Percentiles rank a stretch among this genome's conserved stretches.
Conservation (phyloP, 53 echinoderm and acorn worm genomes). For the Stichopus horrens region DNA sequence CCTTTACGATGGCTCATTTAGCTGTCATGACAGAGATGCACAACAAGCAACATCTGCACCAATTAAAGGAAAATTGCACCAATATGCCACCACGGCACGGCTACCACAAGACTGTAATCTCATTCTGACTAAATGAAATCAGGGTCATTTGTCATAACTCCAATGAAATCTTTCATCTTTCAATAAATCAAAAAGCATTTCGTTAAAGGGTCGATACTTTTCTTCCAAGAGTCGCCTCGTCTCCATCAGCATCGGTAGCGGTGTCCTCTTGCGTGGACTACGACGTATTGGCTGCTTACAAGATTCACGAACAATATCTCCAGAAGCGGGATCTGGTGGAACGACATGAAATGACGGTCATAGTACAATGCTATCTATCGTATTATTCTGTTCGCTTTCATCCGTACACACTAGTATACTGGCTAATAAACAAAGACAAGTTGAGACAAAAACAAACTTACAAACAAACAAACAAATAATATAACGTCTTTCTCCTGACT, state of each 20-base stretch:
- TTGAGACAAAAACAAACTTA: too few relatives aligned
- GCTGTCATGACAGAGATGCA: too few relatives aligned
- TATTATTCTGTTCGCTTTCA: too few relatives aligned
- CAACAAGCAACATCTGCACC: too few relatives aligned
- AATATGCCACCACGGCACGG: too few relatives aligned
- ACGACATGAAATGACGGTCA: background rate
- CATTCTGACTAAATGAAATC: background rate
- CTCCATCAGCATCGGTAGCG: background rate
- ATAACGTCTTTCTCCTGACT: too few relatives aligned
- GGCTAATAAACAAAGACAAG: background rate
- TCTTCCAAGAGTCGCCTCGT: background rate
- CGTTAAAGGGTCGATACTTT: conserved; percentile 15
- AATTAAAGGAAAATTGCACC: too few relatives aligned
- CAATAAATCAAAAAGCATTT: conserved; percentile 14
- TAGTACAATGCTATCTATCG: too few relatives aligned
- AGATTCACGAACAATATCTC: background rate
- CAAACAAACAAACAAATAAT: too few relatives aligned
- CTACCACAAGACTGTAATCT: too few relatives aligned
- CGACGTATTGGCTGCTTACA: conserved; percentile 19
- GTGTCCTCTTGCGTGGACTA: background rate
- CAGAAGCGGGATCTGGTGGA: background rate
- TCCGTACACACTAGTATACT: background rate
- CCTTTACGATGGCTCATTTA: too few relatives aligned
- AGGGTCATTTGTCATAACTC: background rate
- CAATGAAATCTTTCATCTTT: conserved; percentile 32